These are phyloP conservation scores for Homarus americanus DNA, from an alignment of 1,140 invertebrate species.

Conservation along the genomic window DNA sequence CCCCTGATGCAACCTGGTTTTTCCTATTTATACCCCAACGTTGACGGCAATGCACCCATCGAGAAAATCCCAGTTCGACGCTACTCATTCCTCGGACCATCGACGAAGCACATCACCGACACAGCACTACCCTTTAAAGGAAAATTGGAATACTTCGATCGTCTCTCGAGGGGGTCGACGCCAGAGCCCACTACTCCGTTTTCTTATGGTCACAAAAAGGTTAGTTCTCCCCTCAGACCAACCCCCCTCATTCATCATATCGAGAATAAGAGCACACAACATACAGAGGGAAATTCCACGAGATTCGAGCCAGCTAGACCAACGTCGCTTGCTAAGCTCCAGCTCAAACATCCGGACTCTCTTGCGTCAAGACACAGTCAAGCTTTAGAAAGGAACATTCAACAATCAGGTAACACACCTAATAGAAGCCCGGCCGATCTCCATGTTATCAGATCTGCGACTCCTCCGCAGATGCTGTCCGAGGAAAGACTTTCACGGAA, in stretches of 20 bases:
- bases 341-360: not conserved
- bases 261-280: not conserved
- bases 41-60: slow-evolving; percentile 5
- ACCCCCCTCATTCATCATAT: not conserved
- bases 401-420: not conserved
- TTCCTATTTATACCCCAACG: slow-evolving; percentile 65
- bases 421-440: not conserved
- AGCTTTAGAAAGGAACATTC: not conserved
- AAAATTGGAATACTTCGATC: slow-evolving; percentile 58
- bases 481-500: not conserved
- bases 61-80: slow-evolving; percentile 24
- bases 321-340: not conserved
- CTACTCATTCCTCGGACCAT: not conserved
- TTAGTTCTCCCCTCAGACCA: not conserved
- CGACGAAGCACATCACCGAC: not conserved
- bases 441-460: not conserved
- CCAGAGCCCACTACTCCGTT: slow-evolving; percentile 43
- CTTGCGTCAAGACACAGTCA: not conserved
- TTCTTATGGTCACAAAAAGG: not conserved
- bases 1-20: slow-evolving; percentile 47
- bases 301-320: not conserved
- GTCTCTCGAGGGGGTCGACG: slow-evolving; percentile 43
- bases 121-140: slow-evolving; percentile 57
- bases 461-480: slow-evolving; percentile 17
- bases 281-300: not conserved